Evolutionary conservation across 2,113 vertebrate genomes (phyloP), one percentile per base, ranked within the genome.

Genomic region (Athene noctua): DNA sequence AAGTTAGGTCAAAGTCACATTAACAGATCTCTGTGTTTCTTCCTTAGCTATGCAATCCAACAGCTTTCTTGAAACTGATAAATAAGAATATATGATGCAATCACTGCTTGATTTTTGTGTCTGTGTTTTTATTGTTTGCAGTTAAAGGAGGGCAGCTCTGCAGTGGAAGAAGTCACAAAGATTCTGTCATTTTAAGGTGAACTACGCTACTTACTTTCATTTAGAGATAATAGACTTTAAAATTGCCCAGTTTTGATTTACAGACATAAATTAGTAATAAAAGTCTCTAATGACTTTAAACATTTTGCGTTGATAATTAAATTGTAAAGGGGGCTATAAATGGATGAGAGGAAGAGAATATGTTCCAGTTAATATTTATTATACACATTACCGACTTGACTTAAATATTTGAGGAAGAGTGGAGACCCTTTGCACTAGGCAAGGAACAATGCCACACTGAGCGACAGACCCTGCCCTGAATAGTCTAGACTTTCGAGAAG

Each of bases 201-300:
- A 32, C 59, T 92, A 3, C 66, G n/a, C 38, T 26, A 54, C n/a
- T 88, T 72, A 57, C 34, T 80, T 90, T 88, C 17, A 55, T 86
- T 92, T 70, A 70, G 59, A 75, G 58, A 84, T 84, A 84, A 94
- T 38, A 86, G 83, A 92, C 80, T 94, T 82, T 79, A 59, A 92
- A 96, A 68, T 80, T 83, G 21, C 51, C 36, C 29, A 46, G 57
- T 95, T 94, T 96, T 91, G 88, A 96, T 96, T 95, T 89, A 84
- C 57, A 94, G 83, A 61, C 80, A 62, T 90, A 92, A 95, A 91
- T 89, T 84, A 89, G 61, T 94, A 94, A 92, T 95, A 92, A 97
- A 95, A 88, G 30, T 75, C 59, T 92, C 77, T 87, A 97, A 92
- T 88, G 87, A 87, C 61, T 90, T 93, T 84, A 91, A 91, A 84